phyloP scores from a whole-genome alignment of 2,888 invertebrate genomes.

The Euclidia mi region DNA sequence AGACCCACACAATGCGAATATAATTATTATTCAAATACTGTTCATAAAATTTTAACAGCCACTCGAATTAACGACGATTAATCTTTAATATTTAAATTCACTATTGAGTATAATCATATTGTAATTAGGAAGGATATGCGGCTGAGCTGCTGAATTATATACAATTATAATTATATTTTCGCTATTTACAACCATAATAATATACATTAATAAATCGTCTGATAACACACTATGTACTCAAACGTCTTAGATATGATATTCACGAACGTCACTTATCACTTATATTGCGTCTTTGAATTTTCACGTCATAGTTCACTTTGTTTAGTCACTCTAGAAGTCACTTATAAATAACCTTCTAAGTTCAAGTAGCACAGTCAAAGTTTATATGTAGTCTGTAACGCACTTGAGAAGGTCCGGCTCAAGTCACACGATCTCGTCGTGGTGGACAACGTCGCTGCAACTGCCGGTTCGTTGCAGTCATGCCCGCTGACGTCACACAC shows the following conservation, averaged over 20 bases:
- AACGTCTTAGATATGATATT: slow-evolving; percentile 63
- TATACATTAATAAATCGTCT: slow-evolving; percentile 69
- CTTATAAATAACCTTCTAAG: slow-evolving; percentile 56
- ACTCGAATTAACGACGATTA: slow-evolving; percentile 50
- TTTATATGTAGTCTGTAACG: slow-evolving; percentile 83
- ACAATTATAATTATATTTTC: slow-evolving; percentile 53
- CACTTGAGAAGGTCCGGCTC: slow-evolving; percentile 88
- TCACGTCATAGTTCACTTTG: slow-evolving; percentile 39
- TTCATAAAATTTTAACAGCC: slow-evolving; percentile 48
- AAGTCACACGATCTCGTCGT: slow-evolving; percentile 89
- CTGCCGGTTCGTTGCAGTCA: slow-evolving; percentile 89
- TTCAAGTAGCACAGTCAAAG: slow-evolving; percentile 54
- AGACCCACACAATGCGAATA: no score
- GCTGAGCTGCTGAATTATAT: slow-evolving; percentile 77
- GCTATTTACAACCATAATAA: slow-evolving; percentile 80
- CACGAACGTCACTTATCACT: slow-evolving; percentile 41
- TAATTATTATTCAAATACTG: neutral
- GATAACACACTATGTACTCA: slow-evolving; percentile 50
- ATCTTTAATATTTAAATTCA: slow-evolving; percentile 59
- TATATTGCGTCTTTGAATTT: slow-evolving; percentile 40
- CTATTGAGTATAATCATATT: slow-evolving; percentile 69
- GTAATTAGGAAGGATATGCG: slow-evolving; percentile 86
- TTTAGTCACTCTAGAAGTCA: slow-evolving; percentile 29
- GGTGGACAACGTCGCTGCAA: slow-evolving; percentile 87
- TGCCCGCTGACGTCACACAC: slow-evolving; percentile 94